Evolutionary conservation across 2,888 invertebrate species (phyloP), one percentile per base, ranked within the genome.

Genomic region (Lasioglossum oenotherae): DNA sequence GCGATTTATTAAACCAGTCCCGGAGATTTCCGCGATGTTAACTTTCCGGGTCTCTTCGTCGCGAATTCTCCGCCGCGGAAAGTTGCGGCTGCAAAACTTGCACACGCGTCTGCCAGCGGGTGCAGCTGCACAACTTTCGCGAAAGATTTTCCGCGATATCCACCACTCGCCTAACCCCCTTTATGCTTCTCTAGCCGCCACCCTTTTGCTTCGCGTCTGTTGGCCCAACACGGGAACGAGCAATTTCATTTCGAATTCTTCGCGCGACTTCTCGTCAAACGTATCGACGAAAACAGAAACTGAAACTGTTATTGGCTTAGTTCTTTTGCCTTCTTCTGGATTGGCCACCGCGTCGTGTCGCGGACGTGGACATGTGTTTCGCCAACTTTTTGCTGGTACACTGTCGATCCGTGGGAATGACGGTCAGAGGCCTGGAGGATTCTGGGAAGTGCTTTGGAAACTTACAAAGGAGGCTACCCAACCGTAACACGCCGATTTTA

Each of bases 71-170:
- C 75, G 75, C 41, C 31, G 16, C 23, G 53, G 53, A 53, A 53
- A 23, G 2, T 53, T 53, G 23, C 53, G 53, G 64, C 78, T 64
- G 57, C 14, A 27, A 79, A 85, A 82, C 67, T 88, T 89, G 19
- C 16, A 12, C 78, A 23, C 81, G 49, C n/a, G 74, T 82, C 80
- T 44, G 79, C 84, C 38, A 31, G 19, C n/a, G 41, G 64, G 23
- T 75, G 57, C 72, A 46, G 44, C 75, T 73, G 19, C 71, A 53
- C 27, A 64, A 79, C 67, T 74, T 79, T 64, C 35, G 35, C n/a
- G 19, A 38, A 74, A 80, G n/a, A 35, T 73, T 53, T 71, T 71
- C 46, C 49, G 73, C 44, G 74, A 72, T 57, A 44, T 38, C 41
- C 4, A 19, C 46, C 23, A 23, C 3, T 3, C 16, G 23, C 23